Conservation (phyloP, 2,797 vertebrate species). For the Aulostomus chinensis region DNA sequence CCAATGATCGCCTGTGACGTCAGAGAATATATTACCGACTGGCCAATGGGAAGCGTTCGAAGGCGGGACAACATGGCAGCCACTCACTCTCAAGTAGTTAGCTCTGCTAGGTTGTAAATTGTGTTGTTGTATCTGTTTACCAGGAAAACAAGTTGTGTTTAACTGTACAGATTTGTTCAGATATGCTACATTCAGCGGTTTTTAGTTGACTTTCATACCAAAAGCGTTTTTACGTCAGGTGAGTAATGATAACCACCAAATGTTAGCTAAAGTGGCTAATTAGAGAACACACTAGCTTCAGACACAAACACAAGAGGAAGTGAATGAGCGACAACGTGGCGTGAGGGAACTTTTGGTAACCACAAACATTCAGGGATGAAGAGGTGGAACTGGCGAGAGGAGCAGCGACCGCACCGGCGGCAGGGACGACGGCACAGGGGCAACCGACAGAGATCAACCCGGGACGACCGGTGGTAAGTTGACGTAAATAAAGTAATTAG, state of each 20-base stretch:
- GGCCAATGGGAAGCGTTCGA: conserved; percentile 36
- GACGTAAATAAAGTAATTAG: no score
- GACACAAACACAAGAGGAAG: not conserved
- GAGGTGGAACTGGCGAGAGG: conserved; percentile 67
- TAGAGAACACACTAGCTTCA: conserved; percentile 31
- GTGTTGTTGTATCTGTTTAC: not conserved
- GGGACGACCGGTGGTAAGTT: conserved; percentile 58
- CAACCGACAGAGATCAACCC: conserved; percentile 36
- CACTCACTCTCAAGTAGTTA: conserved; percentile 10
- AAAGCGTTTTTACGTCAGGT: no score
- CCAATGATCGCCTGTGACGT: conserved; percentile 44
- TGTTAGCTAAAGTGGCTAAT: conserved; percentile 43
- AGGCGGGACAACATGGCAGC: conserved; percentile 47
- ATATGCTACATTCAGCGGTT: no score
- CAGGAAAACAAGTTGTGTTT: not conserved
- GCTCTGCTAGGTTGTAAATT: conserved; percentile 2
- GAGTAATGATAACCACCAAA: not conserved
- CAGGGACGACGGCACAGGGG: conserved; percentile 58
- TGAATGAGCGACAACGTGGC: not conserved
- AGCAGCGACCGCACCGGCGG: conserved; percentile 50
- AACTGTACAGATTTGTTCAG: no score
- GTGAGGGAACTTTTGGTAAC: not conserved
- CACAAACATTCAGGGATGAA: conserved; percentile 57
- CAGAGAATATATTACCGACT: not conserved
- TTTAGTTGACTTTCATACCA: no score